phyloP scores from a whole-genome alignment of 1,140 invertebrate species.

The Limonius californicus region DNA sequence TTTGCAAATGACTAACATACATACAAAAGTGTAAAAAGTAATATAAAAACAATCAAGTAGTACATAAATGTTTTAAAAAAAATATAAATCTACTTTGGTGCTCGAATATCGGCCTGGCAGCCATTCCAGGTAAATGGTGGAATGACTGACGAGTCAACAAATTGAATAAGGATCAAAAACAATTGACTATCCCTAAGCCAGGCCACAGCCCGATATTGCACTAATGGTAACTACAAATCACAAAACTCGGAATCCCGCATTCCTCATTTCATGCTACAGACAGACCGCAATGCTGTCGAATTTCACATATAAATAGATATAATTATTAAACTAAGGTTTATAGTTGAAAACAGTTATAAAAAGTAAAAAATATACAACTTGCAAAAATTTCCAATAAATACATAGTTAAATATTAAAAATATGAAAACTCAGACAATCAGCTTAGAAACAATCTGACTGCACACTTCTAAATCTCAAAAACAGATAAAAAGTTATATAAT shows the following conservation, averaged over 20 bases:
- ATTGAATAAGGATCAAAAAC: constrained; percentile 30
- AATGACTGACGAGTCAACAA: constrained; percentile 13
- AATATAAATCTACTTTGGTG: constrained; percentile 46
- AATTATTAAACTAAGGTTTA: constrained; percentile 38
- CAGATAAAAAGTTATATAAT: constrained; percentile 42
- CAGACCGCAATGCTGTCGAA: constrained; percentile 23
- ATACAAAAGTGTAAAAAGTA: constrained; percentile 48
- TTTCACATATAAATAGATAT: constrained; percentile 36
- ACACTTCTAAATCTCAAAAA: constrained; percentile 44
- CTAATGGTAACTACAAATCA: constrained; percentile 45
- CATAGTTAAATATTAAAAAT: constrained; percentile 42
- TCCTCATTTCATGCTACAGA: constrained; percentile 19
- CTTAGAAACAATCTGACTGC: constrained; percentile 34
- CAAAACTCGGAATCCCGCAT: constrained; percentile 16
- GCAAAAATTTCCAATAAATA: constrained; percentile 45
- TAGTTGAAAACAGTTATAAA: constrained; percentile 44
- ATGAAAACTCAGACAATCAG: constrained; percentile 39
- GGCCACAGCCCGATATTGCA: constrained; percentile 45
- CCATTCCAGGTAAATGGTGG: constrained; percentile 15
- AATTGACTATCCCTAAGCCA: constrained; percentile 44
- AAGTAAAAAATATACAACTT: constrained; percentile 47
- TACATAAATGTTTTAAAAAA: constrained; percentile 39
- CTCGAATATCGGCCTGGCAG: constrained; percentile 37
- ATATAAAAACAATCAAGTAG: constrained; percentile 46
- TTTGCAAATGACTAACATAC: constrained; percentile 45